Base-by-base conservation (phyloP, 2,888 invertebrate genomes). In the Loripinus fragilis region DNA sequence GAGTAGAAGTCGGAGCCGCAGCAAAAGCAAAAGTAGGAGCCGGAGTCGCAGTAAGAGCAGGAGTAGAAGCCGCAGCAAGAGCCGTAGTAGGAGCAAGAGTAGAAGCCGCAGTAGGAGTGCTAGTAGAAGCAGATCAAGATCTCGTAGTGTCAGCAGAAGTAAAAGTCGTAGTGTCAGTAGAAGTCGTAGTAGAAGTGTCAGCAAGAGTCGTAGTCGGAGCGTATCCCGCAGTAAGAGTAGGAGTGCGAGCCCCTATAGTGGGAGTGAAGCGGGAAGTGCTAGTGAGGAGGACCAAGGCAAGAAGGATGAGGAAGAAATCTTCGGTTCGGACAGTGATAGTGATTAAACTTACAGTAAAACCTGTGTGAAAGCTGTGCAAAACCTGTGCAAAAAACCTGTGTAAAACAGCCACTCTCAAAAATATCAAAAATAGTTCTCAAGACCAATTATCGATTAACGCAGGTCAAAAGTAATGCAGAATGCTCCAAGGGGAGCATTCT, bases 241-340 rank as follows among this genome's bases (percentile, higher is more conserved):
- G 1, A 87, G 87, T 72, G 72, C 87, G 28, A 87, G 87, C 70
- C 50, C 85, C 3, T n/a, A n/a, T n/a, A 86, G 85, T 55, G 83
- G 82, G 12, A 86, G 87, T 74, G 86, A 85, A 12, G 84, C 79
- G 60, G 87, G 81, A 35, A 88, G 88, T 85, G 90, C 77, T 41
- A 90, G 88, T 81, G 91, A 91, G 74, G 89, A 89, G 72, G 90
- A 91, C 42, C 85, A 85, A 64, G 87, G 86, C 12, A 90, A 90
- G 85, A 91, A 91, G 66, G 92, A 90, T 66, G 92, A 90, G 67
- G 91, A 91, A 71, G 91, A 91, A 76, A 92, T 91, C 81, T 91
- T 91, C 80, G 91, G 91, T 48, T 89, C 90, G 41, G 88, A 86
- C 25, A 90, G 90, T 82, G 88, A 89, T 71, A 69, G 67, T 42